Percentiles rank a stretch among this genome's conserved stretches.
These are phyloP conservation scores for Serinus canaria DNA, from an alignment of 2,113 vertebrate species.

Conservation along the genomic window DNA sequence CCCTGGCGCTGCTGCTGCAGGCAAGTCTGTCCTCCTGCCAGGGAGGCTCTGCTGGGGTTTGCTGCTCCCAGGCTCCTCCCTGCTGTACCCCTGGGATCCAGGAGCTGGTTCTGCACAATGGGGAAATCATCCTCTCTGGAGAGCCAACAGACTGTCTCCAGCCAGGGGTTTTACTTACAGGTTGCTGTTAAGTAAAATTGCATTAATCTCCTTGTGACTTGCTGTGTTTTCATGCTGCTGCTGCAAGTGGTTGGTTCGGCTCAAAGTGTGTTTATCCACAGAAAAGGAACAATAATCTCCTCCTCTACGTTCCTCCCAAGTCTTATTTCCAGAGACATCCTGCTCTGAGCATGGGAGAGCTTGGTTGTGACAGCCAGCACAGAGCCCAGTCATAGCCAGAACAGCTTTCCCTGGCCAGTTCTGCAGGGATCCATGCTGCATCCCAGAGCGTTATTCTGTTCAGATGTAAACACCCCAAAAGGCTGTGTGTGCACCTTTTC, in stretches of 20 bases:
- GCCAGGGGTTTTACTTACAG: not conserved
- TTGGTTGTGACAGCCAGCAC: not conserved
- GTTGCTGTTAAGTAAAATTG: not conserved
- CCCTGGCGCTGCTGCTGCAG: slow-evolving; percentile 86
- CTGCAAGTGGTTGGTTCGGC: not conserved
- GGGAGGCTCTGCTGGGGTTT: not conserved
- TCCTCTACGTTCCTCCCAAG: not conserved
- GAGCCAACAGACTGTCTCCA: not conserved
- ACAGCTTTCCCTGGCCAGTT: not conserved
- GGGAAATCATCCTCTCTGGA: not conserved
- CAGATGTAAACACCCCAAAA: not conserved
- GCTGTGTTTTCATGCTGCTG: not conserved
- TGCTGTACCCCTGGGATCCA: fast-evolving
- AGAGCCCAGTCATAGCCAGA: not conserved
- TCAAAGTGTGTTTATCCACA: not conserved
- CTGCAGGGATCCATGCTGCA: fast-evolving
- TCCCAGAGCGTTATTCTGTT: not conserved
- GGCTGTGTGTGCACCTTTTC: not conserved
- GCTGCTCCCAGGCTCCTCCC: not conserved
- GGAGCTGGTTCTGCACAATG: not conserved
- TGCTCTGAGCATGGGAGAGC: not conserved
- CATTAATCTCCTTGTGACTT: not conserved
- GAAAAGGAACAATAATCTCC: not conserved
- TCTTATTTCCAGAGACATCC: not conserved
- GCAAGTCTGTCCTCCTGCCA: slow-evolving; percentile 62